phyloP scores from a whole-genome alignment of 92 coral and sea anemone species.

The Anthopleura xanthogrammica region DNA sequence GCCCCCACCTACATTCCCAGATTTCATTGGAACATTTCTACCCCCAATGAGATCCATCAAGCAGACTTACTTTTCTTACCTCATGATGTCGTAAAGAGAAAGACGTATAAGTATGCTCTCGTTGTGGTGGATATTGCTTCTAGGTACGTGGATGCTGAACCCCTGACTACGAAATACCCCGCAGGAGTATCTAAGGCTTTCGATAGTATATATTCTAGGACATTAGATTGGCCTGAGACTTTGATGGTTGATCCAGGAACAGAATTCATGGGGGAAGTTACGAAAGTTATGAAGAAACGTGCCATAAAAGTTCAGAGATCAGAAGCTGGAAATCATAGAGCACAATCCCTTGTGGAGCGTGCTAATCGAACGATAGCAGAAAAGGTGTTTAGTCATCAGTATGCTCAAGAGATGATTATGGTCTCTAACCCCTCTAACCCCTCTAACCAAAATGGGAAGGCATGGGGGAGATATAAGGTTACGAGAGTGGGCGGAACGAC shows the following conservation, averaged over 20 bases:
- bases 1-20: conserved; percentile 1
- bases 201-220: neutral
- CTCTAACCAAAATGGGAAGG: too few relatives aligned
- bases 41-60: conserved; percentile 19
- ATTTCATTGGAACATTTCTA: neutral
- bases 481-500: conserved; percentile 7
- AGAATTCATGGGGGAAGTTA: conserved; percentile 17
- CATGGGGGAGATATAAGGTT: neutral
- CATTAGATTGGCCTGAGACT: conserved; percentile 9
- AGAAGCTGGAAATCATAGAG: neutral
- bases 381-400: conserved; percentile 23
- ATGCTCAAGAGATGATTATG: conserved; percentile 24
- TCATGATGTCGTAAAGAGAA: neutral
- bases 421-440: too few relatives aligned
- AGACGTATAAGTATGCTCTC: too few relatives aligned
- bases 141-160: conserved; percentile 27
- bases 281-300: neutral
- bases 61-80: conserved; percentile 8
- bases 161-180: neutral
- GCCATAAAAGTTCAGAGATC: neutral
- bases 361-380: conserved; percentile 15
- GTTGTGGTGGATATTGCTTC: too few relatives aligned
- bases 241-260: conserved; percentile 24
- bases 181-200: conserved; percentile 4
- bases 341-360: too few relatives aligned